These are phyloP conservation scores for Lophochroa leadbeateri DNA, from an alignment of 2,113 vertebrate species.

Conservation along the genomic window DNA sequence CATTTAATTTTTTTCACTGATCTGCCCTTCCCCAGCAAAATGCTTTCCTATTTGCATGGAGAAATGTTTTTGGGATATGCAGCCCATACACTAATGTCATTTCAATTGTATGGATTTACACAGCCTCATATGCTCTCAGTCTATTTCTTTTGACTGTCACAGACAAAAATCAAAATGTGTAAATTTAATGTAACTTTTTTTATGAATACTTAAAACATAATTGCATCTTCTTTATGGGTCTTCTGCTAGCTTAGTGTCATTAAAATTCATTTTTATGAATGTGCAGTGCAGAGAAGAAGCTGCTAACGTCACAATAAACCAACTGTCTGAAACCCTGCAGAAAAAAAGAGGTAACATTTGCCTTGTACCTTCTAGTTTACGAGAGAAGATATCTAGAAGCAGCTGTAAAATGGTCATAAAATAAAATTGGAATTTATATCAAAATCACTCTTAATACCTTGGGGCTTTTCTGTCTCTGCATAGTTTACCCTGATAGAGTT, in stretches of 20 bases:
- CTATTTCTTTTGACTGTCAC: slow-evolving; percentile 26
- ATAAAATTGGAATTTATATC: slow-evolving; percentile 75
- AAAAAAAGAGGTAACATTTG: slow-evolving; percentile 36
- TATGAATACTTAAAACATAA: slow-evolving; percentile 69
- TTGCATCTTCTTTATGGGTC: slow-evolving; percentile 64
- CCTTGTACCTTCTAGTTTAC: slow-evolving; percentile 61
- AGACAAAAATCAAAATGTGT: slow-evolving; percentile 60
- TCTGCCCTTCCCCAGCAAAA: not conserved
- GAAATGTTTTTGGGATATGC: not conserved
- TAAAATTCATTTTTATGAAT: slow-evolving; percentile 59
- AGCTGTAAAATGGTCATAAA: slow-evolving; percentile 72
- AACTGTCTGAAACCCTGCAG: slow-evolving; percentile 58
- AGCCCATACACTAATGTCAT: not conserved
- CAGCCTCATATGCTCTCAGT: not conserved
- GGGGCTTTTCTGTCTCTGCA: slow-evolving; percentile 64
- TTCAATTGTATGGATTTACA: not conserved
- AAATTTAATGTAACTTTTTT: slow-evolving; percentile 64
- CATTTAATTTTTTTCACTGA: not conserved
- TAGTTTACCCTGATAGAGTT: slow-evolving; percentile 62
- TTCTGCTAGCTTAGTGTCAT: slow-evolving; percentile 62
- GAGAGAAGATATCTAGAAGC: slow-evolving; percentile 42
- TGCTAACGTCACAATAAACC: slow-evolving; percentile 70
- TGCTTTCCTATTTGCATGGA: not conserved
- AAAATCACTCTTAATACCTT: slow-evolving; percentile 67
- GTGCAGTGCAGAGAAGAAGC: slow-evolving; percentile 30